Base-by-base conservation (phyloP, 2,797 vertebrate genomes). In the Apogon talboti region DNA sequence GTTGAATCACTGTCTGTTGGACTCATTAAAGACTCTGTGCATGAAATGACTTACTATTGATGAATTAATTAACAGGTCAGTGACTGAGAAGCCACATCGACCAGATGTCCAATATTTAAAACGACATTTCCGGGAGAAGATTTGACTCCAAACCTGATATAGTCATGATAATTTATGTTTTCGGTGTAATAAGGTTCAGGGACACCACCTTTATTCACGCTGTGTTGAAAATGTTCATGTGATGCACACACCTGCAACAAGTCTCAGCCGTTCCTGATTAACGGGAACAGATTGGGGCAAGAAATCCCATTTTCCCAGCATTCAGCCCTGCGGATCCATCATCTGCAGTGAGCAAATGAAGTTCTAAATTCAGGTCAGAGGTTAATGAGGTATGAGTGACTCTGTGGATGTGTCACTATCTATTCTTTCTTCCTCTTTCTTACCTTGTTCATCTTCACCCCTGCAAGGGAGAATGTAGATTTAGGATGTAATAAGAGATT, bases 311-410 rank as follows among this genome's bases (percentile, higher is more conserved):
- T 33, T 33, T 33, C 30, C 24, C 30, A 33, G 30, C 3, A 33
- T 33, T 7, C 30, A 7, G 7, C 30, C 30, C 2, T 47, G 44
- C 9, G 47, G 15, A 35, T 64, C 47, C 16, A 37, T 71, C 28
- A 52, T 28, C 42, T 66, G 44, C 59, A 38, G 6, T 21, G 21
- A 52, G 43, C 37, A 65, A 44, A 61, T 64, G 68, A 35, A 18
- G 42, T 42, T 43, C 24, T 19, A 33, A 24, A 51, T 21, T 52
- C 43, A 21, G 7, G 47, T 65, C 66, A 79, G 74, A 68, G 45
- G 45, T 71, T 71, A 62, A 71, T 74, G 33, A 75, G 58, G 44
- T 41, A 33, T 45, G 43, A 40, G 56, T 43, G 62, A n/a, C 18
- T 50, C 37, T 28, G 4, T 58, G 7, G 12, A 33, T 28, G 38